Evolutionary conservation across 2,888 invertebrate species (phyloP), one percentile per base, ranked within the genome.

Genomic region (Ashinkailepas kermadecensis): DNA sequence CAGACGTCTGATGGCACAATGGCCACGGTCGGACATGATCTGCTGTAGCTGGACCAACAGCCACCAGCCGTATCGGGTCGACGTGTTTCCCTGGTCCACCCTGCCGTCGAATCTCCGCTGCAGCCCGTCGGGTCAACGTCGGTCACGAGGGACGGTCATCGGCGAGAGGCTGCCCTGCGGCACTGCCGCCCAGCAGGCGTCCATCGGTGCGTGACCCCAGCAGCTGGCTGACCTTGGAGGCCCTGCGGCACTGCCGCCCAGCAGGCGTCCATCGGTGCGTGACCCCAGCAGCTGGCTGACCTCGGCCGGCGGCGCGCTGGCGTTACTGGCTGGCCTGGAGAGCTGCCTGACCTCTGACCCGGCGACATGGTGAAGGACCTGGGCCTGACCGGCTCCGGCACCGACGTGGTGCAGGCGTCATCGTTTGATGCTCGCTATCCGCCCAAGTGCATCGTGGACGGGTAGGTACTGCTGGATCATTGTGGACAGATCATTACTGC

Each of bases 381-480:
- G 8, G 74, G 74, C 1, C 74, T 74, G 13, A 74, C 18, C 54
- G 39, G 18, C 15, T 74, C 81, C 59, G 84, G 83, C 15, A 83
- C 81, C 23, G 81, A 82, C 80, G 80, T 83, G 21, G 81, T 82
- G 11, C 83, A 83, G 80, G 83, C 84, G 18, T 81, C 83, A 15
- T 83, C 83, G 78, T 81, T 83, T 39, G 84, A 84, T 62, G 83
- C 84, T 15, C 54, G 62, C 80, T 84, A 82, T 81, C 84, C 84
- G 9, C 84, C 84, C 15, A 58, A 82, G 6, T 83, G 83, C 25
- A 82, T 84, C 54, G 78, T 84, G 12, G 84, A 84, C 74, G 84
- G 84, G 84, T 83, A 11, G 81, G 84, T 39, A 39, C 39, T 39
- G 39, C 39, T 39, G 39, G 2, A 4, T 39, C 2, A 39, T 39